Conservation (phyloP, 2,888 invertebrate genomes). For the Ichneumon xanthorius region DNA sequence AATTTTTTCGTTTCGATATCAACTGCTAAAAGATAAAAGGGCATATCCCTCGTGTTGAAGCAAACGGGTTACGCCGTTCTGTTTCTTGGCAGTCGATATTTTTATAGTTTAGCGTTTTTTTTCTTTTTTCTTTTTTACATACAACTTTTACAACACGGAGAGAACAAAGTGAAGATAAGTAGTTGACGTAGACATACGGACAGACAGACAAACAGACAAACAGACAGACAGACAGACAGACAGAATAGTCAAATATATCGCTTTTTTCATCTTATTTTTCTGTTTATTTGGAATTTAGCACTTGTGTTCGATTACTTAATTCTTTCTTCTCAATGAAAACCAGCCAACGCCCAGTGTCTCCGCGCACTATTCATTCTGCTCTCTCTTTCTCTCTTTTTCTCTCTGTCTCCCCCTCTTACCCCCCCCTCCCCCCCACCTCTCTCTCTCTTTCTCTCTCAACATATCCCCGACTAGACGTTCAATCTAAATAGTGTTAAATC, state of each 20-base stretch:
- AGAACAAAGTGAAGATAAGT: constrained; percentile 78
- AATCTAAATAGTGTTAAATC: constrained; percentile 53
- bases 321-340: constrained; percentile 38
- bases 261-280: constrained; percentile 53
- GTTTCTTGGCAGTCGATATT: constrained; percentile 67
- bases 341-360: constrained; percentile 57
- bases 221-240: constrained; percentile 75
- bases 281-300: constrained; percentile 63
- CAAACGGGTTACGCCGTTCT: constrained; percentile 10
- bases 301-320: constrained; percentile 67
- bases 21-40: background rate
- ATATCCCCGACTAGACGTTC: constrained; percentile 26
- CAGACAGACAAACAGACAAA: constrained; percentile 76
- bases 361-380: constrained; percentile 53
- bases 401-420: constrained; percentile 15
- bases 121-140: constrained; percentile 67
- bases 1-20: constrained; percentile 64
- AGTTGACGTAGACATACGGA: constrained; percentile 78
- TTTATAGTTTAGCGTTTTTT: constrained; percentile 60
- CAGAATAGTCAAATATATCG: constrained; percentile 75
- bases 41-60: background rate
- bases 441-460: constrained; percentile 19
- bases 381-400: constrained; percentile 35
- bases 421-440: background rate
- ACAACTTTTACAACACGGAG: constrained; percentile 83